A percentile compares a stretch with the other conserved stretches of the same genome.
phyloP scores from a whole-genome alignment of 2,113 vertebrate species.

The Leucopsar rothschildi region DNA sequence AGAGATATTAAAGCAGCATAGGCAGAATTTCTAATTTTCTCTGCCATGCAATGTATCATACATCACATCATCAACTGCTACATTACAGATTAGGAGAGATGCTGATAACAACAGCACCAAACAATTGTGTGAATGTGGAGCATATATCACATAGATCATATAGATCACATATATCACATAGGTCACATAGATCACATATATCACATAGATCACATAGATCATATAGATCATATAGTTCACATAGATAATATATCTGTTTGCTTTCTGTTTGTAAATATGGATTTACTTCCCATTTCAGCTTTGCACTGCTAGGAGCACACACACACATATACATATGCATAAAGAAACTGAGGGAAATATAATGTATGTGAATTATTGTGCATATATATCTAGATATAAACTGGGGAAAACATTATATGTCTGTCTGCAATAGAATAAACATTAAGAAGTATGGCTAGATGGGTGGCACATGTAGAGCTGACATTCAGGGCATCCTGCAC shows the following conservation, averaged over 20 bases:
- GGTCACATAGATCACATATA: no score
- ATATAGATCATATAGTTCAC: no score
- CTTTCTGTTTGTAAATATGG: neutral
- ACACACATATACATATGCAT: rapidly evolving
- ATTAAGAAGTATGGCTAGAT: neutral
- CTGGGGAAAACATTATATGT: neutral
- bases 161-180: no score
- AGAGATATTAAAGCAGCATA: neutral
- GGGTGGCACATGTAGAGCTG: rapidly evolving
- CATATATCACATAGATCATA: no score
- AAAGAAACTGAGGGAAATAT: neutral
- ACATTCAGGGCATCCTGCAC: neutral
- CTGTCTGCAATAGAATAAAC: neutral
- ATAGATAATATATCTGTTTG: no score
- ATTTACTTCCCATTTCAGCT: neutral
- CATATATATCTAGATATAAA: neutral
- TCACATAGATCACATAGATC: no score
- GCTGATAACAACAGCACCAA: neutral
- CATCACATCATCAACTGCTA: neutral
- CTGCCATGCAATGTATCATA: neutral
- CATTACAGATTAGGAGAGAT: neutral
- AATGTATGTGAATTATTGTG: neutral
- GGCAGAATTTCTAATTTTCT: neutral
- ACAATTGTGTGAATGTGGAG: neutral
- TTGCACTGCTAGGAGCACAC: neutral